Evolutionary conservation across 2,113 vertebrate genomes (phyloP), one percentile per base, ranked within the genome.

Genomic region (Dasyprocta punctata): DNA sequence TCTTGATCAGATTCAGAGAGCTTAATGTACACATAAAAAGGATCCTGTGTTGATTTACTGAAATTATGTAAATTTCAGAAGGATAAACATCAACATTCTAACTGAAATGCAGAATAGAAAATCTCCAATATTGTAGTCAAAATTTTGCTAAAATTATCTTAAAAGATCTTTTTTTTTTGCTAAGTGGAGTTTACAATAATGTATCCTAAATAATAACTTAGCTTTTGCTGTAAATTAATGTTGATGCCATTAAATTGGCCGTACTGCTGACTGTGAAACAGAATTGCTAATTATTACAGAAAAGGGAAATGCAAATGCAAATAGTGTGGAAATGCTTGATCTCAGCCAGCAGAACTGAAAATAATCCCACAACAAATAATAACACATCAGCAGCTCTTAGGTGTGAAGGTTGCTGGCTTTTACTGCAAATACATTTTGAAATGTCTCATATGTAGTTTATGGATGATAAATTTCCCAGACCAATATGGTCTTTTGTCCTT

Each of bases 201-300:
- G 75, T 36, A 86, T 54, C 90, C 20, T 90, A 20, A 97, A 73
- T 88, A 84, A 94, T 16, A 87, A 26, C 36, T 85, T 90, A 92
- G 14, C 33, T n/a, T 90, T 92, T 82, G 41, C 36, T 65, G 38
- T 54, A 92, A 98, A 94, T 97, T 97, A 93, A 87, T 83, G 47
- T 58, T 20, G 13, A 80, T 87, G 38, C 69, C 47, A 12, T 89
- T 85, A 96, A 89, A n/a, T 22, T 87, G 81, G 11, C 61, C 95
- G 6, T 54, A 75, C 20, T 93, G 44, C 93, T 96, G 75, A 87
- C 75, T 96, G 36, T n/a, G 84, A 96, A 96, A 60, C 7, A 52
- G 89, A 94, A 96, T 96, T 95, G 86, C 65, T 96, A 97, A 98
- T 96, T 97, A 96, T 97, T 94, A 91, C 30, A 38, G 91, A 94